Percentiles rank a stretch among this genome's conserved stretches.
phyloP scores from a whole-genome alignment of 2,888 invertebrate species.

The Eristalis arbustorum region DNA sequence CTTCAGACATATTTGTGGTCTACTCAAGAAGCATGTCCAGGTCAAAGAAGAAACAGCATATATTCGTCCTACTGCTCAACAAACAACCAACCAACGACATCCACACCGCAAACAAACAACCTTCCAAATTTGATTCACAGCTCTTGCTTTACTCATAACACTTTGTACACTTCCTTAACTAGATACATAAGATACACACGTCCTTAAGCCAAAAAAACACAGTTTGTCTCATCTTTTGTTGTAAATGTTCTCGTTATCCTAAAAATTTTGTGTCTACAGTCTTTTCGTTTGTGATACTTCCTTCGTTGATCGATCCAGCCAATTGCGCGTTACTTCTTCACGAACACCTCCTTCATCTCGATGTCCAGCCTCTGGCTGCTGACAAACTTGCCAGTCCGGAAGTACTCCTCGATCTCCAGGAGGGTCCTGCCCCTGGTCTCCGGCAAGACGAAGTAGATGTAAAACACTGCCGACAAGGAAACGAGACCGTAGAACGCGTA shows the following conservation, averaged over 20 bases:
- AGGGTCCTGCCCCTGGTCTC: constrained; percentile 87
- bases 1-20: too few relatives aligned
- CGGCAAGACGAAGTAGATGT: constrained; percentile 84
- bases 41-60: too few relatives aligned
- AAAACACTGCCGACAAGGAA: constrained; percentile 83
- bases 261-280: constrained; percentile 58
- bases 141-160: constrained; percentile 8
- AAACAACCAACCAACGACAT: not conserved
- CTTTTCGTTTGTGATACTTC: constrained; percentile 56
- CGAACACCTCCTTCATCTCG: constrained; percentile 74
- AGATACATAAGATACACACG: not conserved
- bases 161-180: not conserved
- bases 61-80: too few relatives aligned
- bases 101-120: not conserved
- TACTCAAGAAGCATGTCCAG: too few relatives aligned
- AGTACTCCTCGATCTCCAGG: constrained; percentile 85
- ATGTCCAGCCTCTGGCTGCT: constrained; percentile 71
- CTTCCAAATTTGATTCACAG: not conserved
- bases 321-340: constrained; percentile 71
- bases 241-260: not conserved
- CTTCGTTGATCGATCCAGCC: not conserved
- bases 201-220: constrained; percentile 20
- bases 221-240: not conserved
- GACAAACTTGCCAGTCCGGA: constrained; percentile 73
- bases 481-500: constrained; percentile 84